These are phyloP conservation scores for Hylaea fasciaria DNA, from an alignment of 2,888 invertebrate genomes.

Conservation along the genomic window DNA sequence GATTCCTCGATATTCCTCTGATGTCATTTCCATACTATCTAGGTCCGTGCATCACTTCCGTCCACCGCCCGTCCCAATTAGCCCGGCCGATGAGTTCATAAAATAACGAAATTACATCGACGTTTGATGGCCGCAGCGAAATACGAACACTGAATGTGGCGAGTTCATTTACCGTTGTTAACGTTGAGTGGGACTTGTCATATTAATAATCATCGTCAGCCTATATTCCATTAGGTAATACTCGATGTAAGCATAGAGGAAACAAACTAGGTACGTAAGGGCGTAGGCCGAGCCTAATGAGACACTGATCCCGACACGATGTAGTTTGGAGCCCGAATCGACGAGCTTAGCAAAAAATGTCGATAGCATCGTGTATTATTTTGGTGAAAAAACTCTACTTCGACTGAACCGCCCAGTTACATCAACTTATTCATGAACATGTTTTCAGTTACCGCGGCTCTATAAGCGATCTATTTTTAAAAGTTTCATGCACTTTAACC, in stretches of 20 bases:
- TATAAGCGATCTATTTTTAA: constrained; percentile 29
- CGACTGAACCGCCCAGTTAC: not conserved
- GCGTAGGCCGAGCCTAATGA: no score
- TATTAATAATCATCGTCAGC: no score
- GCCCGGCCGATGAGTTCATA: constrained; percentile 57
- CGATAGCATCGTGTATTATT: no score
- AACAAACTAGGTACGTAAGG: no score
- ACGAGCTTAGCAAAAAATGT: no score
- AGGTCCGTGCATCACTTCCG: constrained; percentile 39
- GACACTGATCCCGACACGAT: no score
- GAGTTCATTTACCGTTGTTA: not conserved
- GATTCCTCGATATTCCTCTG: no score
- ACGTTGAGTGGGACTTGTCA: not conserved
- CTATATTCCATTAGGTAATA: no score
- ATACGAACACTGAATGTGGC: constrained; percentile 20
- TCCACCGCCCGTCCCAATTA: constrained; percentile 64
- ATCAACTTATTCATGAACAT: constrained; percentile 22
- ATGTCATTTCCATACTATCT: constrained; percentile 15
- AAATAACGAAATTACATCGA: constrained; percentile 68
- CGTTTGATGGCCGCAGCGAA: constrained; percentile 42
- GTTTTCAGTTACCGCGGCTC: constrained; percentile 16
- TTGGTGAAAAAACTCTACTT: no score
- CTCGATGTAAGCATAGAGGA: no score
- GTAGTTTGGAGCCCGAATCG: no score
- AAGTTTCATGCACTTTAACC: constrained; percentile 44